Evolutionary conservation across 92 coral and sea anemone genomes (phyloP), one percentile per base, ranked within the genome.

Genomic region (Palythoa caribaeorum): DNA sequence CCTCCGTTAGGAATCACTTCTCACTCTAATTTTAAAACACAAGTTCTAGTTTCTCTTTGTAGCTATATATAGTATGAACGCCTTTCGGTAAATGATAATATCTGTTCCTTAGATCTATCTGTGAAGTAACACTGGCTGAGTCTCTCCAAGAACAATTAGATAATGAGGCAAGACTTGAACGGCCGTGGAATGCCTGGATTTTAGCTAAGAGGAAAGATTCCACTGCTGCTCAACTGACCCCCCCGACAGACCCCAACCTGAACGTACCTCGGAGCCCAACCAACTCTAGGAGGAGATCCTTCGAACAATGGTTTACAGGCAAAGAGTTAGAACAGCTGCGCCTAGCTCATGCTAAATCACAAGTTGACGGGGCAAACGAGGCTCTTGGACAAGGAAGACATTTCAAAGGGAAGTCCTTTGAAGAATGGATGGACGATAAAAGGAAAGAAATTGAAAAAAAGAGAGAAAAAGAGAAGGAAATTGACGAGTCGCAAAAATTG

Each of bases 391-490:
- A 83, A 66, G 93, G 84, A 0, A 78, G 60, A 21, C 87, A 84
- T 39, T 88, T 89, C 20, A 95, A 94, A 63, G 99, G 99, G 4
- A 97, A 97, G 57, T 87, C 96, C 4, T 94, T 95, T 76, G 98
- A 97, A 38, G 98, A 97, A 78, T 97, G 99, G 99, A 72, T 97
- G 73, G 92, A 92, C 21, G 99, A 97, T 15, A 97, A 97, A 73
- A 91, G 87, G 72, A 88, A 71, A 38, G 96, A 95, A 77, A 88
- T 90, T 36, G 93, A 90, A 52, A 89, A 83, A 62, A 95, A 92
- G 19, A 93, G 89, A 65, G 97, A 92, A 48, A 93, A 77, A 83
- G 91, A 87, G 16, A 95, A 83, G 76, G 96, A 89, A 20, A 62
- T 91, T 38, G 96, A 93, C 51, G 93, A 88, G 55, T 92, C 84